phyloP scores from a whole-genome alignment of 2,888 invertebrate species.

The Apomyelois bistriatella region DNA sequence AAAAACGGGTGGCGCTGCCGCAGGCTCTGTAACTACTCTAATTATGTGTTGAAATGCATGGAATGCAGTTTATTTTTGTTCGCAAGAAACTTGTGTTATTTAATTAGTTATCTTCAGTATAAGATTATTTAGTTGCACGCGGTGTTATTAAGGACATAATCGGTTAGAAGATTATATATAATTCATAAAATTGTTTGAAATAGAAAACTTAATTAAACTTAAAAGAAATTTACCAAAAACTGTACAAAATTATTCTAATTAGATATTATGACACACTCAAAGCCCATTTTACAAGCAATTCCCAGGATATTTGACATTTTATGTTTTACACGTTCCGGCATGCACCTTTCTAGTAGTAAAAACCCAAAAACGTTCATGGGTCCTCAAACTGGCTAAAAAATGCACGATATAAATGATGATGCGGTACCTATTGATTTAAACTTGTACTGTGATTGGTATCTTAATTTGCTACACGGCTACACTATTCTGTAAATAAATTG shows the following conservation, averaged over 20 bases:
- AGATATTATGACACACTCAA: not conserved
- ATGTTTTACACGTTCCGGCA: not conserved
- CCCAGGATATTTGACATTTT: not conserved
- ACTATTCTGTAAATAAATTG: no score
- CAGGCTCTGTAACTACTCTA: not conserved
- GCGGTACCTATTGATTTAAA: no score
- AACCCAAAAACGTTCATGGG: not conserved
- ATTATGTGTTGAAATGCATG: constrained; percentile 11
- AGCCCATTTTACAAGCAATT: not conserved
- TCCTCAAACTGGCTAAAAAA: not conserved
- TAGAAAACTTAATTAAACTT: no score
- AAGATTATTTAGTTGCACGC: not conserved
- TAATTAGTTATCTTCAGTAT: not conserved
- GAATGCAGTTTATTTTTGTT: not conserved
- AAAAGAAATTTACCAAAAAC: no score
- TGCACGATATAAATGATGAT: no score
- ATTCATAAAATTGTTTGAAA: no score
- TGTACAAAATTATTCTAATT: not conserved
- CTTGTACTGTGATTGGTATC: no score
- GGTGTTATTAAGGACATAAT: not conserved
- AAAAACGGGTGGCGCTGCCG: not conserved
- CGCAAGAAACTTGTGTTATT: not conserved
- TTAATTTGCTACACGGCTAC: no score
- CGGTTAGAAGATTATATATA: no score
- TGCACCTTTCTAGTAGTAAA: not conserved